phyloP scores from a whole-genome alignment of 2,113 vertebrate species.

The Sinosuthora webbiana region DNA sequence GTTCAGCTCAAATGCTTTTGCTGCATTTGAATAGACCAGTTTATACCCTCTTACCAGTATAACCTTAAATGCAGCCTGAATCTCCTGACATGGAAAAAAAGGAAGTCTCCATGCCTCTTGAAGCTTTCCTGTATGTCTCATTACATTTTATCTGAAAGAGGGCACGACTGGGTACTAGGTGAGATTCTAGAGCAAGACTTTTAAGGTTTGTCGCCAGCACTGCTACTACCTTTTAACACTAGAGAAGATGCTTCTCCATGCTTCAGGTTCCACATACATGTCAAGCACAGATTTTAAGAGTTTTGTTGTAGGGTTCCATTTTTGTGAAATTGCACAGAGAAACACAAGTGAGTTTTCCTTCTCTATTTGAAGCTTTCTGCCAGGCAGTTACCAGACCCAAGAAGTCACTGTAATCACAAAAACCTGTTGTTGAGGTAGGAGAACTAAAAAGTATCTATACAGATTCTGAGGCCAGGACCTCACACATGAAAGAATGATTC shows the following conservation, averaged over 20 bases:
- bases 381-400: not conserved
- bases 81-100: not conserved
- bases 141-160: not conserved
- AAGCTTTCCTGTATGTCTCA: not conserved
- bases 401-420: not conserved
- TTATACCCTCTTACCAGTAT: not conserved
- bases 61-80: not conserved
- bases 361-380: not conserved
- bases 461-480: not conserved
- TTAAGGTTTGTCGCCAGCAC: not conserved
- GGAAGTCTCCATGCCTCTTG: not conserved
- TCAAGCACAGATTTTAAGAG: not conserved
- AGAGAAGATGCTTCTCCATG: not conserved
- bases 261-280: not conserved
- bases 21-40: not conserved
- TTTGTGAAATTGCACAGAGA: not conserved
- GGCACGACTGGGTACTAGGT: not conserved
- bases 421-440: not conserved
- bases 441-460: not conserved
- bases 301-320: not conserved
- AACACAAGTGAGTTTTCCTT: not conserved
- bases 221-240: not conserved
- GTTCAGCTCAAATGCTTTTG: not conserved
- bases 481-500: not conserved
- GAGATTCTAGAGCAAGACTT: not conserved